phyloP scores from a whole-genome alignment of 2,797 vertebrate species.

The Lacerta viridis region DNA sequence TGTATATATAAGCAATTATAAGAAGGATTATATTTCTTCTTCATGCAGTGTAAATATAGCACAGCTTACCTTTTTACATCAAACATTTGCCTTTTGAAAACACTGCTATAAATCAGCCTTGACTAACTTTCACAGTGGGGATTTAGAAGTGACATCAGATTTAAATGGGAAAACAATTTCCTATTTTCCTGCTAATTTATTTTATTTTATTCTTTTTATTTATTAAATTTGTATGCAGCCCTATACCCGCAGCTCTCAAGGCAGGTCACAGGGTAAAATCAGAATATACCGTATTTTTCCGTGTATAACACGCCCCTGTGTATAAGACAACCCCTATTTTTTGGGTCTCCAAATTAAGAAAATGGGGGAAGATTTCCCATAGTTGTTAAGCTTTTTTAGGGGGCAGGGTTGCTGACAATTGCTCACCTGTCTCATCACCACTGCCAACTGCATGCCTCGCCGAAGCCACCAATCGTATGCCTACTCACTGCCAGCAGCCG shows the following conservation, averaged over 20 bases:
- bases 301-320: too few relatives aligned
- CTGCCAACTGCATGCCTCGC: too few relatives aligned
- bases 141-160: background rate
- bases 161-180: background rate
- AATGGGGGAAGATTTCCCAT: too few relatives aligned
- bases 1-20: background rate
- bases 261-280: too few relatives aligned
- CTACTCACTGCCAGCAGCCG: fast-evolving
- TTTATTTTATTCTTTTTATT: background rate
- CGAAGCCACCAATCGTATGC: background rate
- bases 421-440: too few relatives aligned
- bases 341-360: too few relatives aligned
- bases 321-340: too few relatives aligned
- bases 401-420: too few relatives aligned
- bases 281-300: too few relatives aligned
- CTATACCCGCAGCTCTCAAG: too few relatives aligned
- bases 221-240: background rate
- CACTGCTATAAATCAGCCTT: background rate
- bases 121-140: background rate
- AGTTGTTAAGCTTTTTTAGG: too few relatives aligned
- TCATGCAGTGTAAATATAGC: background rate
- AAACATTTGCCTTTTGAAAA: background rate
- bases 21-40: too few relatives aligned
- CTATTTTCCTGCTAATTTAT: background rate
- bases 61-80: background rate